Conservation (phyloP, 2,888 invertebrate species). For the Sepiola atlantica region DNA sequence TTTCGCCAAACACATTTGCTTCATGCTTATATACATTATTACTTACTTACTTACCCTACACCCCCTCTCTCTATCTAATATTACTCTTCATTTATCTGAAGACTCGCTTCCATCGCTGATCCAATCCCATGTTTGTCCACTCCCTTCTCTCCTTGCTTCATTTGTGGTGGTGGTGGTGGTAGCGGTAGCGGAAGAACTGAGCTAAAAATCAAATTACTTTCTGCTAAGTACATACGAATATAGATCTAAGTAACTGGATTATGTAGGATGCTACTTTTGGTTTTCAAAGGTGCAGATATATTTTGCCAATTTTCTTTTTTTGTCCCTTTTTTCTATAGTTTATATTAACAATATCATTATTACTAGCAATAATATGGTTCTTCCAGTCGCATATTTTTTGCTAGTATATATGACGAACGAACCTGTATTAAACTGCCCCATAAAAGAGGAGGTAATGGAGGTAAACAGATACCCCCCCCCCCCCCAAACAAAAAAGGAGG, state of each 20-base stretch:
- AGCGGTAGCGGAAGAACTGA: neutral
- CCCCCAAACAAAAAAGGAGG: no score
- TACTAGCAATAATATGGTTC: no score
- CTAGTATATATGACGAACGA: no score
- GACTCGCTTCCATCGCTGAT: neutral
- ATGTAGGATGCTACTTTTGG: neutral
- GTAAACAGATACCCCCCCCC: no score
- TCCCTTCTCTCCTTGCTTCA: neutral
- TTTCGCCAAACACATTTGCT: neutral
- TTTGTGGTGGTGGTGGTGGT: neutral
- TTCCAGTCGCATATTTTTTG: no score
- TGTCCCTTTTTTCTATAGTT: neutral
- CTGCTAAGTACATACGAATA: neutral
- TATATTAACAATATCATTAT: neutral
- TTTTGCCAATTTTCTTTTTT: neutral
- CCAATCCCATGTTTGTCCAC: neutral
- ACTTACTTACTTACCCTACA: no score
- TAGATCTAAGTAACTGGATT: neutral
- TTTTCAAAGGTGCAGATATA: neutral
- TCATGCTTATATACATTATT: neutral
- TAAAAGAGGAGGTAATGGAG: no score
- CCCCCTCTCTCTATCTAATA: neutral
- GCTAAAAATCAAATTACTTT: slow-evolving; percentile 13
- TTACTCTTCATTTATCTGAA: neutral
- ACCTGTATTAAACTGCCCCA: no score